Conservation (phyloP, 2,797 vertebrate species). For the Lindbergichthys nudifrons region DNA sequence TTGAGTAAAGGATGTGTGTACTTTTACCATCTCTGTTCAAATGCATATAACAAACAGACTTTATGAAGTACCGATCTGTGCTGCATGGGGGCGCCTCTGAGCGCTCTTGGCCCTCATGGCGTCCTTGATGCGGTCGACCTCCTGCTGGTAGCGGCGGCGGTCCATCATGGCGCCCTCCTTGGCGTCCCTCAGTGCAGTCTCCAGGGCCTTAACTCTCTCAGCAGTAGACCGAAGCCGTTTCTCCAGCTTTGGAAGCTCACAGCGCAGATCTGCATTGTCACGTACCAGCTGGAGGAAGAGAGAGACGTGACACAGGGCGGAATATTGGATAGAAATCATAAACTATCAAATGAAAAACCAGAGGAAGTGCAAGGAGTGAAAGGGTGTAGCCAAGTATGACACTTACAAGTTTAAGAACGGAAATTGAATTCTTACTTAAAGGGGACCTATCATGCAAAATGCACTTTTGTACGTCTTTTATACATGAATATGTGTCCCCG, state of each 20-base stretch:
- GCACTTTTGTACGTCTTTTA: too few relatives aligned
- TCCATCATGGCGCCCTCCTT: constrained; percentile 97
- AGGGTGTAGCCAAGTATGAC: not conserved
- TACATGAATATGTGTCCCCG: too few relatives aligned
- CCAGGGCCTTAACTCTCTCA: constrained; percentile 97
- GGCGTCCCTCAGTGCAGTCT: constrained; percentile 96
- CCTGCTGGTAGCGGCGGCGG: constrained; percentile 96
- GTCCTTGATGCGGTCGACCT: constrained; percentile 97
- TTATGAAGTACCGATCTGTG: constrained; percentile 90
- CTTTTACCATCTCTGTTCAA: too few relatives aligned
- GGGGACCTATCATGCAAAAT: too few relatives aligned
- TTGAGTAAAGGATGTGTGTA: too few relatives aligned
- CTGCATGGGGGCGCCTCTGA: constrained; percentile 89
- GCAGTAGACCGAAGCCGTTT: constrained; percentile 98
- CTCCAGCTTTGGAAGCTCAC: constrained; percentile 99
- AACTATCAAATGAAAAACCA: not conserved
- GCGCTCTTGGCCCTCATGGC: constrained; percentile 92
- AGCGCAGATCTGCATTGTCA: constrained; percentile 99
- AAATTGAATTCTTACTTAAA: not conserved
- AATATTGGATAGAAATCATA: not conserved
- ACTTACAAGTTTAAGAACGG: not conserved
- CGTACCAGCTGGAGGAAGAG: constrained; percentile 89
- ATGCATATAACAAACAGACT: not conserved
- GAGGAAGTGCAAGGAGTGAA: not conserved
- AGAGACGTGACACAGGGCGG: not conserved